phyloP scores from a whole-genome alignment of 2,113 vertebrate genomes.

The Lampris incognitus region DNA sequence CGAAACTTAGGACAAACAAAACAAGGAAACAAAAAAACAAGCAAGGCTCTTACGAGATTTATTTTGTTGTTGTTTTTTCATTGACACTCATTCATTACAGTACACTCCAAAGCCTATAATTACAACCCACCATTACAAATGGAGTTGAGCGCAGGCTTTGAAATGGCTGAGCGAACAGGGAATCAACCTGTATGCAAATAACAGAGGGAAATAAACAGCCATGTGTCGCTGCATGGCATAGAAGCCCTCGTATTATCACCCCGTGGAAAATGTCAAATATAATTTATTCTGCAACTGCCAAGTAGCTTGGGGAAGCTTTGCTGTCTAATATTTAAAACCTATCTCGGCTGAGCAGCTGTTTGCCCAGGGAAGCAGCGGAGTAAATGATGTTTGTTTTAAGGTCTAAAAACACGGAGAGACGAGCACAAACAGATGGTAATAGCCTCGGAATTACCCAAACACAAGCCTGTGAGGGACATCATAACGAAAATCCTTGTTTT shows the following conservation, averaged over 20 bases:
- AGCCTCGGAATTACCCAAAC: conserved; percentile 57
- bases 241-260: conserved; percentile 58
- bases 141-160: background rate
- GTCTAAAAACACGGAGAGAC: conserved; percentile 60
- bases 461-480: conserved; percentile 54
- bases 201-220: conserved; percentile 46
- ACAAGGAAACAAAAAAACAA: background rate
- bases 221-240: conserved; percentile 29
- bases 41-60: background rate
- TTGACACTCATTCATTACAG: background rate
- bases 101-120: background rate
- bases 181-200: conserved; percentile 43
- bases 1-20: no score
- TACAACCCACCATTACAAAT: conserved; percentile 2
- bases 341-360: conserved; percentile 77
- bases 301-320: conserved; percentile 69
- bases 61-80: background rate
- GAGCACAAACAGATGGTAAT: conserved; percentile 71
- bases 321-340: conserved; percentile 77
- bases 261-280: conserved; percentile 76
- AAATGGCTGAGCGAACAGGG: background rate
- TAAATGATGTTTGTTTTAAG: conserved; percentile 76
- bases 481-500: conserved; percentile 54
- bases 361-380: conserved; percentile 65
- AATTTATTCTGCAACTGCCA: conserved; percentile 76